Percentiles rank a stretch among this genome's conserved stretches.
Evolutionary conservation across 2,797 vertebrate genomes (phyloP).

Genomic region (Anisognathus igniventris): DNA sequence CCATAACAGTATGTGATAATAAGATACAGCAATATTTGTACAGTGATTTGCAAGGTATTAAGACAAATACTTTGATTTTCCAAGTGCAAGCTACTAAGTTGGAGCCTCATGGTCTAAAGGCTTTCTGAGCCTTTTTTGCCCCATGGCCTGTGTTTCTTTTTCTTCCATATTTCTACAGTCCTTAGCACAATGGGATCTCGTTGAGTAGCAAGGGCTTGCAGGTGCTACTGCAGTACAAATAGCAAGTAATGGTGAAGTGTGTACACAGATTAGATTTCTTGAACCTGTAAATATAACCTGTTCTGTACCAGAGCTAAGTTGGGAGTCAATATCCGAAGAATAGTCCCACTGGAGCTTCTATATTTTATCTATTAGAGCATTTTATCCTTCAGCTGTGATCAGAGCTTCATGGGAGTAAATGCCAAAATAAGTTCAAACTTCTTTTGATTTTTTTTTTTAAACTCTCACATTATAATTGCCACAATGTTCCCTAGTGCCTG

Average conservation of each 20-base stretch:
- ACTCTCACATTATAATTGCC: conserved; percentile 31
- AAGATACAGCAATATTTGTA: not conserved
- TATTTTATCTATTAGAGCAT: not conserved
- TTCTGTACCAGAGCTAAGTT: not conserved
- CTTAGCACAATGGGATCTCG: not conserved
- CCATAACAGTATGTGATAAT: not conserved
- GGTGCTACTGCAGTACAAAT: conserved; percentile 3
- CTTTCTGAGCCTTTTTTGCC: not conserved
- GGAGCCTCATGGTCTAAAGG: not conserved
- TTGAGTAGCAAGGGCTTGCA: not conserved
- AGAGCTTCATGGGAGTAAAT: not conserved
- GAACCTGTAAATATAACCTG: conserved; percentile 17
- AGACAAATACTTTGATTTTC: not conserved
- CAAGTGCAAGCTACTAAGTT: not conserved
- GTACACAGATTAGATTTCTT: not conserved
- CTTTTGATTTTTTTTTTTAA: conserved; percentile 13
- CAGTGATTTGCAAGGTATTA: not conserved
- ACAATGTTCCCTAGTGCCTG: conserved; percentile 26
- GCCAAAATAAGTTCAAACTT: conserved; percentile 13
- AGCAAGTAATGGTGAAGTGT: not conserved
- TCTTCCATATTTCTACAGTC: not conserved
- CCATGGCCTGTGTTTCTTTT: not conserved
- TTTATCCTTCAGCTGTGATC: not conserved
- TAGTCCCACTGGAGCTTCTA: not conserved
- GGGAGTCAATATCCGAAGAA: not conserved